Evolutionary conservation across 2,797 vertebrate species (phyloP), one percentile per base, ranked within the genome.

Genomic region (Triplophysa yarkandensis): DNA sequence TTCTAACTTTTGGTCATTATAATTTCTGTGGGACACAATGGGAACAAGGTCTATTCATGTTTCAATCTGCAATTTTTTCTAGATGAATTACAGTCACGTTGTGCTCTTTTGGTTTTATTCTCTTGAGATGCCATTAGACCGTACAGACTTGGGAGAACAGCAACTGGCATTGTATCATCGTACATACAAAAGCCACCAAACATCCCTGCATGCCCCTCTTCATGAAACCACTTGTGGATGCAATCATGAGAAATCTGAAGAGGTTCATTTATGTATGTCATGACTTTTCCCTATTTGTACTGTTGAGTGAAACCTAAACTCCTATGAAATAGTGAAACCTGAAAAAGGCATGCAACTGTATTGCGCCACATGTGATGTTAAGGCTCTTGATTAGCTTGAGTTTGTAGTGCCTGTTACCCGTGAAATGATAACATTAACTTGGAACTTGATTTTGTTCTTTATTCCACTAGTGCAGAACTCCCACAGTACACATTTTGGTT

Each of bases 161-260:
- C 83, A 85, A 77, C 80, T 75, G 55, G 76, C 80, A 83, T 84
- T 79, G 81, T 50, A 55, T 55, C 54, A 68, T 50, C 77, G 82
- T 84, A 80, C 79, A 84, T 82, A 83, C 83, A 87, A 84, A 86
- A 81, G 84, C 76, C 81, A 77, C 80, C 67, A 79, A 85, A 87
- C 88, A 87, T 85, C 75, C 72, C 80, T 73, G 28, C 13, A 55
- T 55, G 52, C 86, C 84, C 83, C 82, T 66, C 78, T 84, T 81
- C 16, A 9, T n/a, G 17, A 32, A 32, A 34, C 16, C 55, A 19
- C 28, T 58, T 58, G 17, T 19, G 55, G 17, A 58, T 58, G 17
- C 28, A 58, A 58, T 58, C 55, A 55, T 58, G 27, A 58, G 82
- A 77, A 54, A 19, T 62, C 69, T 69, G 48, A 76, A 89, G n/a